A percentile compares a stretch with the other conserved stretches of the same genome.
Evolutionary conservation across 2,888 invertebrate genomes (phyloP).

Genomic region (Spilarctia lutea): DNA sequence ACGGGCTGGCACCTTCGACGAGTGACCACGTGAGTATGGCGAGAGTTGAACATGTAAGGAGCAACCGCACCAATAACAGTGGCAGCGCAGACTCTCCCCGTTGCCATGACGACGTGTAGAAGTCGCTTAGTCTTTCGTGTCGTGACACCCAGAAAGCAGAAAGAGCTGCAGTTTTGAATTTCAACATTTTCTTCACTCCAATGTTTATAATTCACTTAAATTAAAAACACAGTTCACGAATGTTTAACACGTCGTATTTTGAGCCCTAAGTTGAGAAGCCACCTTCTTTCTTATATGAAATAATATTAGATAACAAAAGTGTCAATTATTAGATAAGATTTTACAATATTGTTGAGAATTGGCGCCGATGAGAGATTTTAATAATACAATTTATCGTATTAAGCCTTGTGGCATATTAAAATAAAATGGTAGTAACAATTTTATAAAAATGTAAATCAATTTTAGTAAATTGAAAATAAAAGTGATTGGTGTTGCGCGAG

Average conservation of each 20-base stretch:
- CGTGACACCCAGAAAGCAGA: constrained; percentile 76
- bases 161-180: constrained; percentile 67
- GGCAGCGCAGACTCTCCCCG: constrained; percentile 74
- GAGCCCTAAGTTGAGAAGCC: background rate
- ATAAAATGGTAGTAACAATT: background rate
- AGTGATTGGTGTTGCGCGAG: constrained; percentile 39
- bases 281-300: constrained; percentile 14
- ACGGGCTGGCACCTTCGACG: constrained; percentile 52
- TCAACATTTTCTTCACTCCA: constrained; percentile 73
- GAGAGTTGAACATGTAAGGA: constrained; percentile 60
- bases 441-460: background rate
- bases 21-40: constrained; percentile 73
- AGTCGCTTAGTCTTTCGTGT: constrained; percentile 74
- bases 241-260: background rate
- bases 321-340: constrained; percentile 42
- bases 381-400: background rate
- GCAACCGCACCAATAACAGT: constrained; percentile 67
- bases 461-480: constrained; percentile 12
- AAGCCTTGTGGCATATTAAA: background rate
- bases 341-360: constrained; percentile 50
- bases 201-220: constrained; percentile 22
- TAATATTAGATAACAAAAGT: constrained; percentile 27
- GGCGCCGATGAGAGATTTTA: constrained; percentile 44
- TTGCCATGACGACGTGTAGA: constrained; percentile 80
- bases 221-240: background rate